Base-by-base conservation (phyloP, 23 tunicate genomes). In the Phallusia fumigata region DNA sequence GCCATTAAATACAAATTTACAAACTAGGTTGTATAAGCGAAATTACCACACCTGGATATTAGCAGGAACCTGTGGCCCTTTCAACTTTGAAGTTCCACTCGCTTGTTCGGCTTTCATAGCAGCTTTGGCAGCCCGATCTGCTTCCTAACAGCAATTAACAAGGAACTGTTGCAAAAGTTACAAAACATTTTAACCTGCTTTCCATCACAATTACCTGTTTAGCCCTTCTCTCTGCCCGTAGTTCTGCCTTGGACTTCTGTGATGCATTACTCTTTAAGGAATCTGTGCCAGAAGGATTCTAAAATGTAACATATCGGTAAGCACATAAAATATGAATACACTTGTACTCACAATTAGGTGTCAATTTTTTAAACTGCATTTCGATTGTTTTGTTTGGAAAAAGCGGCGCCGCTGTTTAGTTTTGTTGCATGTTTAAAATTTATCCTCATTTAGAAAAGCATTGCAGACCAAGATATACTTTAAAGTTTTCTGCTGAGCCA, bases 41-140 rank as follows among this genome's bases (percentile, higher is more conserved):
- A 21, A 58, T 6, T 21, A 3, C 26, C 33, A 36, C 2, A 87
- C 91, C 78, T 87, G 91, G 31, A 92, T 80, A 80, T 87, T 80
- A 51, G 92, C 73, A 64, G 97, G 80, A 35, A 92, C 80, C 47
- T 85, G 82, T 0, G 91, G 86, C 5, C 87, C 87, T 76, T 92
- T 86, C 79, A 52, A 85, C 32, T 85, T 88, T 33, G 34, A 36
- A 22, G 34, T 82, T 36, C 64, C 33, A 2, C 31, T 52, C 1
- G 32, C 81, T 75, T 87, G 90, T 31, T 93, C 97, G 0, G 92
- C 89, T 36, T 88, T 88, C 77, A 76, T 88, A 19, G 86, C 77
- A 72, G 89, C 84, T 85, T 93, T 93, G 0, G 87, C 84, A 47
- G 97, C 97, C 44, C 97, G 64, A 19, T 93, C 97, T 12, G 92